Conservation (phyloP, 2,113 vertebrate species). For the Falco punctatus region DNA sequence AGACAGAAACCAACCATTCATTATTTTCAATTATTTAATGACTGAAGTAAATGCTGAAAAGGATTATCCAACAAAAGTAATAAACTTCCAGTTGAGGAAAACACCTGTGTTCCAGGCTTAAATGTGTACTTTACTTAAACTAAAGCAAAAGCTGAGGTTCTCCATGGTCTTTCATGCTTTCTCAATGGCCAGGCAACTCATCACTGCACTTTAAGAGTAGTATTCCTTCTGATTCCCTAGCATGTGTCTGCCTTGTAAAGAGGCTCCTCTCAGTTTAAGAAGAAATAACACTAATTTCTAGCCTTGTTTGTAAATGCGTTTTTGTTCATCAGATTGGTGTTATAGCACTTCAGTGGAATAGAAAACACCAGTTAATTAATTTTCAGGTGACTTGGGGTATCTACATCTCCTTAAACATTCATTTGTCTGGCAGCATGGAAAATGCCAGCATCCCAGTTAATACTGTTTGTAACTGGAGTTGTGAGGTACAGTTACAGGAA, state of each 20-base stretch:
- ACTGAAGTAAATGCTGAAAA: not conserved
- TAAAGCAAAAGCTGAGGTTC: not conserved
- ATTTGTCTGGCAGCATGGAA: not conserved
- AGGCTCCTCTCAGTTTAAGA: not conserved
- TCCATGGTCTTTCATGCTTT: not conserved
- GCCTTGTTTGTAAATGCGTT: not conserved
- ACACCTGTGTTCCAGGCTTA: not conserved
- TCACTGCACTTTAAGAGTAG: not conserved
- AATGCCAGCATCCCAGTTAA: conserved; percentile 45
- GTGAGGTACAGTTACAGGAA: not conserved
- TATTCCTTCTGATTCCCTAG: not conserved
- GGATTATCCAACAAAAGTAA: not conserved
- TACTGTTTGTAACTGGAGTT: not conserved
- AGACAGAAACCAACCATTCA: not conserved
- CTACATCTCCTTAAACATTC: conserved; percentile 4
- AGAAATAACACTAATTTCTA: not conserved
- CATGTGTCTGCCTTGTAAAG: not conserved
- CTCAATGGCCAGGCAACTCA: not conserved
- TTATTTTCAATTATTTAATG: not conserved
- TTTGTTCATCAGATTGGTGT: not conserved
- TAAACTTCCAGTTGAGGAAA: not conserved
- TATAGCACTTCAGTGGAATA: not conserved
- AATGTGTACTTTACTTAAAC: not conserved
- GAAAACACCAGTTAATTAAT: conserved; percentile 41
- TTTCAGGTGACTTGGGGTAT: not conserved